A percentile compares a stretch with the other conserved stretches of the same genome.
phyloP scores from a whole-genome alignment of 2,797 vertebrate species.

The Myiothlypis coronata region DNA sequence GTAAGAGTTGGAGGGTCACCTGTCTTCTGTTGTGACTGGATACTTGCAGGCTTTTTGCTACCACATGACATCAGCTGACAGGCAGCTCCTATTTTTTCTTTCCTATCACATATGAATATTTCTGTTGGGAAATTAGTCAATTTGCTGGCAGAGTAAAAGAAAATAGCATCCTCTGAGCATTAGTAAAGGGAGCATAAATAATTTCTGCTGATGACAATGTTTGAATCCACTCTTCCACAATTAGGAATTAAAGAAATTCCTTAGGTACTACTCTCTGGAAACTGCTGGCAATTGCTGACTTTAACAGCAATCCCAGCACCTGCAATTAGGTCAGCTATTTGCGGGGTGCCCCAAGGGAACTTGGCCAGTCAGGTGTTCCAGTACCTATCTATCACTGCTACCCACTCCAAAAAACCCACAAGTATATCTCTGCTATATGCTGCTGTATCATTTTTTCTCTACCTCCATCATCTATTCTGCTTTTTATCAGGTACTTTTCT shows the following conservation, averaged over 20 bases:
- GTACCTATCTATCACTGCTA: not conserved
- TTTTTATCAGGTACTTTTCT: not conserved
- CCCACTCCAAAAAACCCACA: not conserved
- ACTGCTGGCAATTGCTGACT: not conserved
- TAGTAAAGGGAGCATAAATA: not conserved
- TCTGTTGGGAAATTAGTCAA: not conserved
- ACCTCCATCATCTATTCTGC: not conserved
- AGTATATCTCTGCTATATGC: not conserved
- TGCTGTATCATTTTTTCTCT: not conserved
- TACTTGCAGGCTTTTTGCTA: not conserved
- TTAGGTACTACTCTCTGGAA: not conserved
- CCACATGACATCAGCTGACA: not conserved
- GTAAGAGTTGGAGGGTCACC: not conserved
- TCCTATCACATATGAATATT: not conserved
- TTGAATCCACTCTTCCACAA: not conserved
- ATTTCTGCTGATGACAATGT: not conserved
- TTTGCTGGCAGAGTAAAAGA: not conserved
- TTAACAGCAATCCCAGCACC: not conserved
- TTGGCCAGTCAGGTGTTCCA: constrained; percentile 27
- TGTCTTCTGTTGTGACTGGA: not conserved
- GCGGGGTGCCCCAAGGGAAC: not conserved
- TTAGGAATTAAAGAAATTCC: not conserved
- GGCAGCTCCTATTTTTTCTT: not conserved
- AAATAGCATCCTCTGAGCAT: not conserved
- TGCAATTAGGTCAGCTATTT: constrained; percentile 58